Conservation (phyloP, 2,797 vertebrate genomes). For the Anas capensis region DNA sequence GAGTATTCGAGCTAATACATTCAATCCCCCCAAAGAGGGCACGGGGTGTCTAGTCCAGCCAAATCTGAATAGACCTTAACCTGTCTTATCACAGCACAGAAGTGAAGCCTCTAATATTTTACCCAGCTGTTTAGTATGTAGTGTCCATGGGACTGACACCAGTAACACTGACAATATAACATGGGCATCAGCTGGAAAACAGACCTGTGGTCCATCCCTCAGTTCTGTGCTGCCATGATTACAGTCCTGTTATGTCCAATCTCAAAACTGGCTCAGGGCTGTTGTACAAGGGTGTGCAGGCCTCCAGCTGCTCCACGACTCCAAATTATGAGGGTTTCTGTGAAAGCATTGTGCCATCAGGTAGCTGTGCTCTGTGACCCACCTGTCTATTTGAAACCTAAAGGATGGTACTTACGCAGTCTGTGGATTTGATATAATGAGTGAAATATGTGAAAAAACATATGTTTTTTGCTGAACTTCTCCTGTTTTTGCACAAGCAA, state of each 20-base stretch:
- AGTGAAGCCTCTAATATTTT: neutral
- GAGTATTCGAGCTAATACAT: neutral
- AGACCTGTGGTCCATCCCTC: neutral
- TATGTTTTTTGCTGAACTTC: neutral
- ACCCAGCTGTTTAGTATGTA: rapidly evolving
- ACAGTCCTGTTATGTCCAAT: rapidly evolving
- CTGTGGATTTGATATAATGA: neutral
- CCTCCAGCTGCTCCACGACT: rapidly evolving
- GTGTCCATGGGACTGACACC: rapidly evolving
- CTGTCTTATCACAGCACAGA: neutral
- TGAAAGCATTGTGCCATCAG: neutral
- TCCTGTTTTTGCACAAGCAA: neutral
- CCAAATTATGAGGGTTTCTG: neutral
- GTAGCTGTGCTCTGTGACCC: neutral
- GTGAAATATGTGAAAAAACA: neutral
- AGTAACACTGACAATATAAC: rapidly evolving
- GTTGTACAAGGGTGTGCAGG: rapidly evolving
- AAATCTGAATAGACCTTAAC: neutral
- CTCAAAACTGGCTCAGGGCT: neutral
- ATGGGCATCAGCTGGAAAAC: neutral
- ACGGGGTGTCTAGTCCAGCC: neutral
- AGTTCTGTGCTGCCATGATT: neutral
- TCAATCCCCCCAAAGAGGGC: neutral
- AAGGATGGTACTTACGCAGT: neutral
- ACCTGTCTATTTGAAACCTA: neutral